Base-by-base conservation (phyloP, 2,888 invertebrate genomes). In the Oxycera nigricornis region DNA sequence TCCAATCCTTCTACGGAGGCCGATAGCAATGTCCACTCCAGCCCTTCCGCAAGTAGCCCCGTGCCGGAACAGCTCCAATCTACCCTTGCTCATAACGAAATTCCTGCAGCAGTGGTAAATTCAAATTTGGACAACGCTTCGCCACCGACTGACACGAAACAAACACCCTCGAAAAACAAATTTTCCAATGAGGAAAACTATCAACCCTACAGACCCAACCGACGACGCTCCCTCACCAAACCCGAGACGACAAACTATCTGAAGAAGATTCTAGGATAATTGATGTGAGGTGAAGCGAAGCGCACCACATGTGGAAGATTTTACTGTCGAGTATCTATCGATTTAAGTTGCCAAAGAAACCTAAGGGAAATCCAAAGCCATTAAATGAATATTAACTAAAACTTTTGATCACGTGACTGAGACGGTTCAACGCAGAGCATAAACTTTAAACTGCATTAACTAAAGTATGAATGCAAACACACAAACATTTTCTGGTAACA, bases 261-360 rank as follows among this genome's bases (percentile, higher is more conserved):
- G 79, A 85, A 85, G 79, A 85, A 85, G 79, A 84, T 85, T 79
- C 80, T 85, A 78, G 85, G 85, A 79, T 85, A 85, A 81, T 72
- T 62, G 65, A 70, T 70, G 31, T 70, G n/a, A 41, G 41, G 65
- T 24, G 35, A 22, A 30, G 70, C 24, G 14, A 46, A 46, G 17
- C 46, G 17, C 6, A 3, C 46, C 6, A 11, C 24, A 41, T 24
- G 39, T 65, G 65, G 20, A 11, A 65, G 41, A 41, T 41, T 24
- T 41, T 24, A 41, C 65, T 41, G 26, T 41, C 39, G 65, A 39
- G 65, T 41, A 6, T 65, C 41, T 65, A 55, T 70, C 70, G 70
- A 52, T 52, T 31, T 55, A 70, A 55, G 70, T 70, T 70, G 70
- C 70, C 70, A 70, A 70, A 67, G 20, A 62, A 57, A 57, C 24